These are phyloP conservation scores for Eupithecia centaureata DNA, from an alignment of 2,888 invertebrate genomes.

Conservation along the genomic window DNA sequence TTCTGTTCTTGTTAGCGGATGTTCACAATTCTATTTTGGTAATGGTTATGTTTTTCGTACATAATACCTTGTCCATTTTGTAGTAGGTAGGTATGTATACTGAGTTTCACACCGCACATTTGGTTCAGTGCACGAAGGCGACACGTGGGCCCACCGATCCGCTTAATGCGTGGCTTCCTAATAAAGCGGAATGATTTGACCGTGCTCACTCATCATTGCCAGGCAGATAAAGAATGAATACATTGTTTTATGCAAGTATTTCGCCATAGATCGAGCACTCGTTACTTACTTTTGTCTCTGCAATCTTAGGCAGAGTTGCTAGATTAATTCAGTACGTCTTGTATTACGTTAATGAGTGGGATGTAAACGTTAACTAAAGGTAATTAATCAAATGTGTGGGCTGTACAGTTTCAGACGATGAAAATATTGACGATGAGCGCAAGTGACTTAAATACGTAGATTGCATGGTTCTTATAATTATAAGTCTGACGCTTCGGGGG, in stretches of 20 bases:
- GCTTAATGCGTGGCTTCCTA: conserved; percentile 79
- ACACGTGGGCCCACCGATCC: conserved; percentile 63
- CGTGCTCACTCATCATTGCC: conserved; percentile 52
- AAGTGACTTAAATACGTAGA: conserved; percentile 37
- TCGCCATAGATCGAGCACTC: conserved; percentile 23
- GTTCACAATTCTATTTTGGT: not conserved
- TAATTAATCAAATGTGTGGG: conserved; percentile 45
- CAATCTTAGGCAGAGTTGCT: conserved; percentile 1
- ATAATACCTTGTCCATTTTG: conserved; percentile 13
- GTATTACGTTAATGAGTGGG: conserved; percentile 22
- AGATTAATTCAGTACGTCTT: conserved; percentile 15
- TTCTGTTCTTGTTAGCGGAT: conserved; percentile 3
- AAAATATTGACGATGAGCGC: conserved; percentile 37
- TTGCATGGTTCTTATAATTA: conserved; percentile 23
- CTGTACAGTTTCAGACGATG: conserved; percentile 38
- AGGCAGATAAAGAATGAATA: conserved; percentile 50
- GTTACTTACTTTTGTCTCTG: conserved; percentile 20
- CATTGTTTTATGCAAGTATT: conserved; percentile 45
- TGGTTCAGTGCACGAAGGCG: conserved; percentile 56
- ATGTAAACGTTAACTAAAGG: conserved; percentile 19
- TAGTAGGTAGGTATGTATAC: conserved; percentile 35
- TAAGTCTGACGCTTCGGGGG: no score
- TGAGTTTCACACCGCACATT: conserved; percentile 58
- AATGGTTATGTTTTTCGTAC: conserved; percentile 36
- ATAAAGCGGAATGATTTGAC: conserved; percentile 66